Percentiles rank a stretch among this genome's conserved stretches.
phyloP scores from a whole-genome alignment of 2,113 vertebrate species.

The Chamaetylas fuelleborni region DNA sequence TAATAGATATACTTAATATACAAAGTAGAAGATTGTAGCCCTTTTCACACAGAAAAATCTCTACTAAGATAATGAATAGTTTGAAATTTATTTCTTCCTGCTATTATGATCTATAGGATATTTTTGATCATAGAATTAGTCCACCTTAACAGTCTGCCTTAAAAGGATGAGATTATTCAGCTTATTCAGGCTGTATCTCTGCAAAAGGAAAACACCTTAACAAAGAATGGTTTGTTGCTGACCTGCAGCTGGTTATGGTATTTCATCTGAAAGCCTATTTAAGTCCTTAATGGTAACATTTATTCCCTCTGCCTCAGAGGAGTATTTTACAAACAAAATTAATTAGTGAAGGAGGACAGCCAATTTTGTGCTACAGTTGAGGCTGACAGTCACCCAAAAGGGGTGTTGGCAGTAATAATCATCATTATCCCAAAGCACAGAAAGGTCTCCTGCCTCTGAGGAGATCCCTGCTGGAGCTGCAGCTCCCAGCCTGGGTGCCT shows the following conservation, averaged over 20 bases:
- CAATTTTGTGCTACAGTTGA: constrained; percentile 22
- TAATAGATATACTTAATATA: not conserved
- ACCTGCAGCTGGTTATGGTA: constrained; percentile 59
- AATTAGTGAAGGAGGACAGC: constrained; percentile 5
- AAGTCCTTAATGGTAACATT: constrained; percentile 52
- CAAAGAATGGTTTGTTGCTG: constrained; percentile 61
- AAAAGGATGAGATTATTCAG: constrained; percentile 63
- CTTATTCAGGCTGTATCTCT: constrained; percentile 53
- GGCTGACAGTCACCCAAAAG: constrained; percentile 6
- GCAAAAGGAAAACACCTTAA: constrained; percentile 59
- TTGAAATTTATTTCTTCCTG: not conserved
- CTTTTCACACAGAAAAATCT: not conserved
- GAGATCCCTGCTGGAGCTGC: constrained; percentile 4
- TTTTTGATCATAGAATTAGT: not conserved
- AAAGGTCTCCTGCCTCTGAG: not conserved
- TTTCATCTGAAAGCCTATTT: constrained; percentile 58
- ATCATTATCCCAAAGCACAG: constrained; percentile 24
- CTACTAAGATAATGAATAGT: not conserved
- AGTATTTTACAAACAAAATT: constrained; percentile 55
- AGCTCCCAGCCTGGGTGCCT: not conserved
- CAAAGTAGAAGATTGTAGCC: not conserved
- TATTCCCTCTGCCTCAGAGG: constrained; percentile 37
- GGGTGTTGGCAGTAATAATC: constrained; percentile 22
- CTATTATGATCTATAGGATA: not conserved
- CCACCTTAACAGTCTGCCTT: constrained; percentile 64